A percentile compares a stretch with the other conserved stretches of the same genome.
Evolutionary conservation across 2,797 vertebrate species (phyloP).

Genomic region (Clarias fuscus): DNA sequence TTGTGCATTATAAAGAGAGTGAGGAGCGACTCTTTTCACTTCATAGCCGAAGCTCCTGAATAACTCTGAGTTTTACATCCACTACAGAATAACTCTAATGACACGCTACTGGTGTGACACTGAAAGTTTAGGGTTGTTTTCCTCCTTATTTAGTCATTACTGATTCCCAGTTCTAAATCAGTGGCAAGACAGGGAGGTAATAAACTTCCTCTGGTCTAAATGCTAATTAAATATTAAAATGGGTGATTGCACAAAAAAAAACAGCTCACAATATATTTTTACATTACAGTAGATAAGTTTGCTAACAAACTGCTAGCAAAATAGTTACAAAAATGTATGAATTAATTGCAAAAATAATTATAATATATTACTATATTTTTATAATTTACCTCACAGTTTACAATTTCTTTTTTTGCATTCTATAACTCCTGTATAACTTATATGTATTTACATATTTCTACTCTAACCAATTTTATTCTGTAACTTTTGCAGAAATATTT

Average conservation of each 20-base stretch:
- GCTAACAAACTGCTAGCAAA: not conserved
- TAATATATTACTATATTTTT: too few species aligned
- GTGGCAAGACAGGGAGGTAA: not conserved
- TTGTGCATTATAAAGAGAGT: slow-evolving; percentile 9
- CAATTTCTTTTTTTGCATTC: too few species aligned
- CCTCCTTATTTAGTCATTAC: not conserved
- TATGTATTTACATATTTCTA: too few species aligned
- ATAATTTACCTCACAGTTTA: too few species aligned
- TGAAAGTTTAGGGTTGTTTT: not conserved
- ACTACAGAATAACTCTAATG: not conserved
- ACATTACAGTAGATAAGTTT: not conserved
- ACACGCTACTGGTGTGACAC: not conserved
- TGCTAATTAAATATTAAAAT: not conserved
- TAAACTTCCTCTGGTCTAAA: not conserved
- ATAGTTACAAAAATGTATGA: not conserved
- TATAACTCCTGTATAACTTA: too few species aligned
- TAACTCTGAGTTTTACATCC: not conserved
- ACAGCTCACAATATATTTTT: not conserved
- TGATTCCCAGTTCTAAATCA: not conserved
- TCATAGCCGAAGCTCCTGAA: not conserved
- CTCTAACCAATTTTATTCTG: too few species aligned
- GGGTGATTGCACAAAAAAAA: not conserved
- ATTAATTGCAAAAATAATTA: too few species aligned
- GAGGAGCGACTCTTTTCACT: not conserved
- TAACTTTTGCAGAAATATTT: too few species aligned